phyloP scores from a whole-genome alignment of 2,113 vertebrate species.

The Trachemys scripta region DNA sequence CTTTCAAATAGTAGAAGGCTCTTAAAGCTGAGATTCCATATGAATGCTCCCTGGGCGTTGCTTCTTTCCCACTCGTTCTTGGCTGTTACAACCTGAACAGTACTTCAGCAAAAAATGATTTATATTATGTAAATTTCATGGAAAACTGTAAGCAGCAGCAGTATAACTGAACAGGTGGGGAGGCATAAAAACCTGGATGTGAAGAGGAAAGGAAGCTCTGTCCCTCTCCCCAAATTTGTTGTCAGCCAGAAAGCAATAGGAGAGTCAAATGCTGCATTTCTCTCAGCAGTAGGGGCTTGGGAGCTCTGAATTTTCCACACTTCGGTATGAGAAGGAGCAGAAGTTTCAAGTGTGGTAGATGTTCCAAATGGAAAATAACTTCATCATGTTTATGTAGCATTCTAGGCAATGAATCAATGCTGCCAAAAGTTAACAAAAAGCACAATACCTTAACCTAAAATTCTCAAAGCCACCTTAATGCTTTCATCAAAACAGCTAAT shows the following conservation, averaged over 20 bases:
- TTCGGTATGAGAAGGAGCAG: neutral
- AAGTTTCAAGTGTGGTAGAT: neutral
- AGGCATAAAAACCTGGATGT: neutral
- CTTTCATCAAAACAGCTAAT: neutral
- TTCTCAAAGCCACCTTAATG: neutral
- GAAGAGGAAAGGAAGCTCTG: neutral
- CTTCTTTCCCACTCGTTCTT: neutral
- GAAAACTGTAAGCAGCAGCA: neutral
- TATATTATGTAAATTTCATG: neutral
- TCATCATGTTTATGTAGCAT: neutral
- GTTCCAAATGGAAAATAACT: neutral
- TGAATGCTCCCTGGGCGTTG: neutral
- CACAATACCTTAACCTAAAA: neutral
- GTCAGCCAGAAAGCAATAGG: neutral
- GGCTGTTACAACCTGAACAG: neutral
- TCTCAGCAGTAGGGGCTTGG: neutral
- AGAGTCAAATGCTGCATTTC: neutral
- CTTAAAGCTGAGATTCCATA: neutral
- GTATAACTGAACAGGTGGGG: neutral
- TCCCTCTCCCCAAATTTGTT: neutral
- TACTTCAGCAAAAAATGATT: neutral
- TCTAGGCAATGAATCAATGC: neutral
- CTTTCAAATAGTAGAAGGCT: neutral
- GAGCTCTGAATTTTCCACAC: neutral
- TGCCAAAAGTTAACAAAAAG: neutral